Evolutionary conservation across 2,797 vertebrate genomes (phyloP), one percentile per base, ranked within the genome.

Genomic region (Esox lucius): DNA sequence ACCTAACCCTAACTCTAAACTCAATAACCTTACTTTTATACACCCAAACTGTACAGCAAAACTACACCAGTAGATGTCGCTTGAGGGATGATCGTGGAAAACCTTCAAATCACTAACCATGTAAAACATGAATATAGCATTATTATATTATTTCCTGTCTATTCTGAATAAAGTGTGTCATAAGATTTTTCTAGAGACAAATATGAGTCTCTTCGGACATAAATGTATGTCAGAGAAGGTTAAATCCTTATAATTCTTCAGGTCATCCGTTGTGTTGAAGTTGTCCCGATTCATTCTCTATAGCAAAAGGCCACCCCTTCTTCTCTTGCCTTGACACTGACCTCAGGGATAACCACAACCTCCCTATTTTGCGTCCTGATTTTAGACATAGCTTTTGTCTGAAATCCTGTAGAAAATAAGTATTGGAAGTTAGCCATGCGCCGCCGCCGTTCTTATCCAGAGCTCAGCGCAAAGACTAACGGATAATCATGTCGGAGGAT

Each of bases 401-500:
- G 7, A 9, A n/a, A 59, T 46, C 22, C 16, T 31, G 51, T 5
- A 71, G 72, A 73, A 76, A 73, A 85, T 79, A 81, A 79, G 5
- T 83, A 81, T 84, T 69, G 86, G 88, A 93, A 91, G 90, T 84
- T 81, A 22, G 19, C 7, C 53, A 91, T 90, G 92, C 80, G 88
- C 91, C 89, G 89, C 89, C 88, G 56, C 22, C 22, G 56, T 26
- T 81, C 90, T 83, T 39, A 74, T 67, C 81, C 85, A 78, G 81
- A 87, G 80, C 64, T 78, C 33, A 42, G 2, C 67, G 48, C 71
- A 81, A 79, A 90, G 78, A 81, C 80, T 78, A 81, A 81, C 85
- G 67, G 78, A 85, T 90, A 90, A 92, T 78, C 92, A 96, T 95
- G 94, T 86, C 83, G 85, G 92, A 80, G 88, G 81, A 31, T 84